Conservation (phyloP, 2,888 invertebrate species). For the Zygogramma bicolorata region DNA sequence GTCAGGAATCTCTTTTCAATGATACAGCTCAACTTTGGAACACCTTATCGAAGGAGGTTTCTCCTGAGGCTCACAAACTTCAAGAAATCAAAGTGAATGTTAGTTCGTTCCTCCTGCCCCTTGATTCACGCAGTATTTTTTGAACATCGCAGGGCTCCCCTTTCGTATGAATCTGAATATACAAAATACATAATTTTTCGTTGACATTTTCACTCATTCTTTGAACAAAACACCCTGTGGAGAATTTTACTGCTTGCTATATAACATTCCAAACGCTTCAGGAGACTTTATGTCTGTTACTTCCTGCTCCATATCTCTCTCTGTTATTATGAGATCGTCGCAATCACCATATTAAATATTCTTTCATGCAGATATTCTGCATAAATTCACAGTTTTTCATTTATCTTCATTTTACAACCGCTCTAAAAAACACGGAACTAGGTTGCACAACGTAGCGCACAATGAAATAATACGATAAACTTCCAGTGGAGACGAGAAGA, state of each 20-base stretch:
- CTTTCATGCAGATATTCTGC: slow-evolving; percentile 1
- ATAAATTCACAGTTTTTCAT: slow-evolving; percentile 2
- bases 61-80: too few relatives aligned
- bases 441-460: background rate
- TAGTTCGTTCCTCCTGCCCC: too few relatives aligned
- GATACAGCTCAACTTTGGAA: too few relatives aligned
- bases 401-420: background rate
- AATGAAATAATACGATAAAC: slow-evolving; percentile 1
- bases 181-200: too few relatives aligned
- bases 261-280: background rate
- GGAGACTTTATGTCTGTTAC: background rate
- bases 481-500: background rate
- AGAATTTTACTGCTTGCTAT: background rate
- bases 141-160: too few relatives aligned
- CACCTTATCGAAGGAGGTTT: too few relatives aligned
- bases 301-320: background rate
- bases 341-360: slow-evolving; percentile 13
- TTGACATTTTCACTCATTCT: background rate
- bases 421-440: background rate
- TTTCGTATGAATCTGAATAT: too few relatives aligned
- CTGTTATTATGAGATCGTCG: background rate
- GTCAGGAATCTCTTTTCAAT: too few relatives aligned
- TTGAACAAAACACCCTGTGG: background rate
- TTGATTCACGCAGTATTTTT: too few relatives aligned
- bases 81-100: too few relatives aligned